Evolutionary conservation across 2,888 invertebrate species (phyloP).

Genomic region (Caenorhabditis sp.): DNA sequence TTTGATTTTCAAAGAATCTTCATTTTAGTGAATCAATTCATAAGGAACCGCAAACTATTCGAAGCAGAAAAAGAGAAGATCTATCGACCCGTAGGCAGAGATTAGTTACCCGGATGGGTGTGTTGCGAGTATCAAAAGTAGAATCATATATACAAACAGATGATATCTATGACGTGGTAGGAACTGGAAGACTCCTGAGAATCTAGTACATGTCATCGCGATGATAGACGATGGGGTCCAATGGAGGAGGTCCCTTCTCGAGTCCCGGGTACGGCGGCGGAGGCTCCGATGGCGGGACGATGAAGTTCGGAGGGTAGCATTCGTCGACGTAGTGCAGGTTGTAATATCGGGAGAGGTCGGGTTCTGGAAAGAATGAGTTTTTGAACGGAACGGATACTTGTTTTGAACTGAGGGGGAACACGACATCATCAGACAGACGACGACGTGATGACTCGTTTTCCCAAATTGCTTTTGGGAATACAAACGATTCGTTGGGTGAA

Average conservation of each 20-base stretch:
- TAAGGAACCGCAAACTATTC: constrained; percentile 12
- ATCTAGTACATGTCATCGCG: constrained; percentile 39
- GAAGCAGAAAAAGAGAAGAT: constrained; percentile 4
- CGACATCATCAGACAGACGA: constrained; percentile 1
- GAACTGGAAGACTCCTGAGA: background rate
- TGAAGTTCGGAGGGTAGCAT: constrained; percentile 64
- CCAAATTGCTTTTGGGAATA: background rate
- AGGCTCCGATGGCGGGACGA: constrained; percentile 55
- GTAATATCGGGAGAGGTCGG: constrained; percentile 60
- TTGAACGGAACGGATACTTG: background rate
- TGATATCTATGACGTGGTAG: constrained; percentile 40
- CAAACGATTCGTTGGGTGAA: no score
- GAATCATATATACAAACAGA: constrained; percentile 39
- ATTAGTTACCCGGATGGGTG: background rate
- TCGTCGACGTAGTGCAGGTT: constrained; percentile 53
- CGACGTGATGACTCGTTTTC: no score
- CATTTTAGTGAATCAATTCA: constrained; percentile 22
- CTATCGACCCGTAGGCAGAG: constrained; percentile 32
- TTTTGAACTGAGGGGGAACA: background rate
- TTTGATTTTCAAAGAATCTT: no score
- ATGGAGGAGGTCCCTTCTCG: constrained; percentile 63
- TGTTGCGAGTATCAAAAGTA: background rate
- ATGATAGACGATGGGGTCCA: constrained; percentile 57
- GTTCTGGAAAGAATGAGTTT: constrained; percentile 48
- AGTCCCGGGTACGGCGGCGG: constrained; percentile 66